These are phyloP conservation scores for Tipula vernalis DNA, from an alignment of 2,888 invertebrate genomes.

Conservation along the genomic window DNA sequence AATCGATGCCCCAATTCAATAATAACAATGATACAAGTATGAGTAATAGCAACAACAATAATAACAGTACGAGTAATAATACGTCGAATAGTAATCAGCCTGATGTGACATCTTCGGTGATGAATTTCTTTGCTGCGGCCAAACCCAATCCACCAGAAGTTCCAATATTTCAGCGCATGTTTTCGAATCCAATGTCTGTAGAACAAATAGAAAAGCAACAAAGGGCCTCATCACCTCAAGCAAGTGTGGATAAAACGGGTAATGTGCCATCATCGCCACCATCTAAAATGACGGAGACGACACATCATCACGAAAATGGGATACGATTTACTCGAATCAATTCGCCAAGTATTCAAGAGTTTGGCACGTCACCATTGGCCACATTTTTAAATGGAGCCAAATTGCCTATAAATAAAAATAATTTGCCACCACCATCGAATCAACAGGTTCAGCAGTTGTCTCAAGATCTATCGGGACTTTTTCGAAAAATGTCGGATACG, in stretches of 20 bases:
- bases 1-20: background rate
- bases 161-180: constrained; percentile 58
- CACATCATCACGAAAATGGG: background rate
- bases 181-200: constrained; percentile 48
- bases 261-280: background rate
- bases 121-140: constrained; percentile 67
- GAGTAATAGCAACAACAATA: constrained; percentile 12
- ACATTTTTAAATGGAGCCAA: constrained; percentile 41
- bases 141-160: constrained; percentile 42
- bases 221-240: constrained; percentile 53
- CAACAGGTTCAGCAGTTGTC: constrained; percentile 21
- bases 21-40: constrained; percentile 5
- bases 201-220: constrained; percentile 87
- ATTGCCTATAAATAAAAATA: constrained; percentile 32
- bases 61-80: constrained; percentile 9
- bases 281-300: background rate
- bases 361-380: constrained; percentile 42
- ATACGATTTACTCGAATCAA: background rate
- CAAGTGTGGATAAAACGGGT: background rate
- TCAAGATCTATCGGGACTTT: constrained; percentile 11
- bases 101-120: constrained; percentile 68
- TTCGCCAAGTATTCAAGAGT: constrained; percentile 31
- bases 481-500: constrained; percentile 14
- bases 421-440: background rate
- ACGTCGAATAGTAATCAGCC: constrained; percentile 30